Evolutionary conservation across 2,888 invertebrate species (phyloP).

Genomic region (Cephonodes hylas): DNA sequence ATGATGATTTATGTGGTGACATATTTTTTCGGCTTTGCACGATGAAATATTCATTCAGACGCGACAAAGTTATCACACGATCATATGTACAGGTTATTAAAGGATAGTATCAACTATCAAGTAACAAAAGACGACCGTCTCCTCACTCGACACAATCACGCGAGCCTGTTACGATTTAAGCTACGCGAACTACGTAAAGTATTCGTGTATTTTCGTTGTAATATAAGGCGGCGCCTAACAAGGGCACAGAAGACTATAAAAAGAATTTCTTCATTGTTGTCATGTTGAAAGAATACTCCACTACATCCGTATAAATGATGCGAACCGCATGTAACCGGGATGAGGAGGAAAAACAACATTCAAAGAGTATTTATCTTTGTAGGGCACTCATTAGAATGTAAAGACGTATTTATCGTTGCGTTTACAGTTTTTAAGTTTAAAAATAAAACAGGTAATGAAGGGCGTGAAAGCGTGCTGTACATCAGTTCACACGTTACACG

Average conservation of each 20-base stretch:
- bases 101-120: too few species aligned
- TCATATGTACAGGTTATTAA: too few species aligned
- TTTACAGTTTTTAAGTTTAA: conserved; percentile 57
- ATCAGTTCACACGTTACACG: conserved; percentile 72
- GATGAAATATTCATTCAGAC: neutral
- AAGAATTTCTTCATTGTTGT: neutral
- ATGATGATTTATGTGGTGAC: neutral
- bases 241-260: neutral
- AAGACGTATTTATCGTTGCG: conserved; percentile 58
- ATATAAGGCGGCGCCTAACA: neutral
- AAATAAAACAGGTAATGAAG: conserved; percentile 61
- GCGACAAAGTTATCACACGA: too few species aligned
- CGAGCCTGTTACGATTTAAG: too few species aligned
- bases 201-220: too few species aligned
- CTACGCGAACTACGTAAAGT: too few species aligned
- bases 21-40: too few species aligned
- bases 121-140: too few species aligned
- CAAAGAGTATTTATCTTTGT: conserved; percentile 38
- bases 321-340: neutral
- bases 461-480: conserved; percentile 58
- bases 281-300: neutral
- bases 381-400: conserved; percentile 50
- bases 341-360: conserved; percentile 33
- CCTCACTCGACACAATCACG: too few species aligned
- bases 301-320: neutral